Evolutionary conservation across 30 jellyfish, hydroid and myxozoan genomes (phyloP), one percentile per base, ranked within the genome.

Genomic region (Hydractinia symbiolongicarpus): DNA sequence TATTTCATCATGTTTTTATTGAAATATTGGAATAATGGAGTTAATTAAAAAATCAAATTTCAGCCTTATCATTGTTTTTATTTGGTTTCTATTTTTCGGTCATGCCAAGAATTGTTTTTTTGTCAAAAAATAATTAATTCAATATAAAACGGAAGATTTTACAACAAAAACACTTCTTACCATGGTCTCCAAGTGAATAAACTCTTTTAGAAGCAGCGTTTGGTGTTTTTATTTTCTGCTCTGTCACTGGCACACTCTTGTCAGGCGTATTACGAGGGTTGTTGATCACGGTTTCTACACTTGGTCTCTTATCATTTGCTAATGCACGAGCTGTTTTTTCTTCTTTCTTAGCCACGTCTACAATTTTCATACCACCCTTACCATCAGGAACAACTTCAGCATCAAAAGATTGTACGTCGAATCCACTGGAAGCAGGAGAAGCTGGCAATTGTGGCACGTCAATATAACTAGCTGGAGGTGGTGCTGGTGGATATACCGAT

Each of bases 161-260:
- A 2, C 15, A 73, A 14, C 55, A 51, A 20, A 13, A 20, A 13
- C 10, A 19, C 54, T 17, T 69, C 99, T 76, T 85, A 93, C 99
- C 87, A 77, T 93, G 95, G 72, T 93, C 99, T 51, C 99, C 96
- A 13, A 93, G 84, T 20, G 99, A 93, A 76, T 93, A 93, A 44
- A 93, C 99, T 77, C 99, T 77, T 77, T 93, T 93, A 17, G 95
- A 77, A 52, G 96, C 96, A 55, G 61, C 83, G 30, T 81, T 70
- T 44, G 75, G 72, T 57, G 72, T 90, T 16, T 86, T 75, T 9
- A 64, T 40, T 58, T 81, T 21, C 72, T 57, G 62, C 71, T 54
- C 40, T 54, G 62, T 15, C 56, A 55, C 81, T 53, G 85, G 85
- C 14, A 77, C 77, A 60, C 85, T 55, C 60, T 77, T 77, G 21